Evolutionary conservation across 1,140 invertebrate genomes (phyloP).

Genomic region (Goniozus legneri): DNA sequence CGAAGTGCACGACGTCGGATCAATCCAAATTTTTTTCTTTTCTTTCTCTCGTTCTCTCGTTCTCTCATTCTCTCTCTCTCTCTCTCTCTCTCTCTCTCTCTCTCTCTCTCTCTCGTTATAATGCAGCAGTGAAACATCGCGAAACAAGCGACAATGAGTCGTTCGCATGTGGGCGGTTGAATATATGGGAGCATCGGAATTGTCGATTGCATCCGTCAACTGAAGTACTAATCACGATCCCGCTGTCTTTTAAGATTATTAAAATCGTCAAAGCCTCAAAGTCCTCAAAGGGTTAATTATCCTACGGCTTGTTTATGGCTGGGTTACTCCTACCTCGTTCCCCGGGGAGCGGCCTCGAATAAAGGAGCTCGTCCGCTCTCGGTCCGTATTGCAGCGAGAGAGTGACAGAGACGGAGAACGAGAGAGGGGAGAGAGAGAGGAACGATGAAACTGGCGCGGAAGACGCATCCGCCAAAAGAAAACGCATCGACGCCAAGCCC

Average conservation of each 20-base stretch:
- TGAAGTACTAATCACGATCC: constrained; percentile 43
- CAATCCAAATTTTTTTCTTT: no score
- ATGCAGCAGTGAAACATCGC: constrained; percentile 3
- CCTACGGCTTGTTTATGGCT: constrained; percentile 49
- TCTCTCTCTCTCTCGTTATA: constrained; percentile 13
- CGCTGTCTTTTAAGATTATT: constrained; percentile 53
- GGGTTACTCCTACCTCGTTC: constrained; percentile 35
- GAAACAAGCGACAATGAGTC: constrained; percentile 12
- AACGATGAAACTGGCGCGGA: constrained; percentile 13
- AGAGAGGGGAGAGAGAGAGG: constrained; percentile 9
- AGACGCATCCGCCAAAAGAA: no score
- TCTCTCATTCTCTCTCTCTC: no score
- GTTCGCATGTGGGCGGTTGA: constrained; percentile 7
- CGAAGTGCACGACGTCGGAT: no score
- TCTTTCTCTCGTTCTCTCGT: no score
- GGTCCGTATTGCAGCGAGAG: not conserved
- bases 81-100: no score
- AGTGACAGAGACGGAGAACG: not conserved
- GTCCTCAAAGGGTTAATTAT: constrained; percentile 55
- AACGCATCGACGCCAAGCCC: no score
- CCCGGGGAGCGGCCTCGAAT: constrained; percentile 35
- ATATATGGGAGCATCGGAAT: constrained; percentile 20
- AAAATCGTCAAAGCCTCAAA: constrained; percentile 50
- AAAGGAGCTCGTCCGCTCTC: constrained; percentile 20
- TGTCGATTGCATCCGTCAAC: constrained; percentile 32